Evolutionary conservation across 2,888 invertebrate genomes (phyloP).

Genomic region (Slavum lentiscoides): DNA sequence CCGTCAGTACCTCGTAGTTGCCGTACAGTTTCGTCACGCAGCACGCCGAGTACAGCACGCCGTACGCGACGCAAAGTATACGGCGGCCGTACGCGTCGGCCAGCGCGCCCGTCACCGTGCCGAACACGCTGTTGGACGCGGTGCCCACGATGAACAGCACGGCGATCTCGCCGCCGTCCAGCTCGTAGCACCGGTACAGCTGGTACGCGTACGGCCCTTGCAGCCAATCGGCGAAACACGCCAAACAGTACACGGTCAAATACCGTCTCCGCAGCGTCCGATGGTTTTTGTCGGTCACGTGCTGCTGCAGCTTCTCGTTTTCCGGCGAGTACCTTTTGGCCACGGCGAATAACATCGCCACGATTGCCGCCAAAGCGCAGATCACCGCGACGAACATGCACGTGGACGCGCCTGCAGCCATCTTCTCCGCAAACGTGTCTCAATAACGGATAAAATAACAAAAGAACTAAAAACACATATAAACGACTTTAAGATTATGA

Average conservation of each 20-base stretch:
- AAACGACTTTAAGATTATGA: too few species aligned
- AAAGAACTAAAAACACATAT: too few species aligned
- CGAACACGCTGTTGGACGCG: slow-evolving; percentile 64
- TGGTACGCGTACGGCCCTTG: slow-evolving; percentile 68
- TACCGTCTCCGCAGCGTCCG: slow-evolving; percentile 62
- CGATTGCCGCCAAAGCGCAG: too few species aligned
- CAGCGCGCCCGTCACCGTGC: slow-evolving; percentile 64
- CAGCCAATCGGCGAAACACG: slow-evolving; percentile 66
- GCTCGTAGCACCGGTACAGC: slow-evolving; percentile 66
- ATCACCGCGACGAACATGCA: too few species aligned
- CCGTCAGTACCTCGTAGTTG: slow-evolving; percentile 59
- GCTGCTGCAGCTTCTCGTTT: too few species aligned
- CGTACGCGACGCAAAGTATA: slow-evolving; percentile 62
- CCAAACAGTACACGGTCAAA: slow-evolving; percentile 64
- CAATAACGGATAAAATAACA: too few species aligned
- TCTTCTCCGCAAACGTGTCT: too few species aligned
- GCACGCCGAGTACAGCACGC: slow-evolving; percentile 61
- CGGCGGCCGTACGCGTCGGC: slow-evolving; percentile 66
- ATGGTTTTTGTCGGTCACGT: too few species aligned
- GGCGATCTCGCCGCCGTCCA: slow-evolving; percentile 64
- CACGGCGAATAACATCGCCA: too few species aligned
- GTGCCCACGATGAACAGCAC: slow-evolving; percentile 66
- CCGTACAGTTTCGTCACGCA: slow-evolving; percentile 56
- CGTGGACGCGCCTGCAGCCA: too few species aligned
- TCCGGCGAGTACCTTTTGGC: too few species aligned